Evolutionary conservation across 2,113 vertebrate species (phyloP).

Genomic region (Gambusia holbrooki): DNA sequence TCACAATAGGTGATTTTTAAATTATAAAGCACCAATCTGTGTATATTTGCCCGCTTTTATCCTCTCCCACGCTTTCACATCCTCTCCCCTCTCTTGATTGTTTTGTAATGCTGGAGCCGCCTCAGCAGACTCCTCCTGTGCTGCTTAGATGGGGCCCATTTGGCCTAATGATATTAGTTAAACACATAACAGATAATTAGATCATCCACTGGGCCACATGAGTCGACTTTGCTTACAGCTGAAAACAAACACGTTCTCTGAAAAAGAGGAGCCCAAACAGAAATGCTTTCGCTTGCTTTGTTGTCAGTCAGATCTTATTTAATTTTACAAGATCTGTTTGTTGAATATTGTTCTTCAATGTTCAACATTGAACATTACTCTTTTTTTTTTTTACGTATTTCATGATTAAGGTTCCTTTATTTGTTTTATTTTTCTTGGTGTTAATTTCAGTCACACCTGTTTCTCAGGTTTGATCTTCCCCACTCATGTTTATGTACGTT

Average conservation of each 20-base stretch:
- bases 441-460: neutral
- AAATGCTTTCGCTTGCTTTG: neutral
- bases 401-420: neutral
- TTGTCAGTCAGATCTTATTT: neutral
- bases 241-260: conserved; percentile 16
- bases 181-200: conserved; percentile 38
- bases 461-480: neutral
- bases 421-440: neutral
- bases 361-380: too few species aligned
- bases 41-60: neutral
- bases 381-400: too few species aligned
- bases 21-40: neutral
- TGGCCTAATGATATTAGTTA: conserved; percentile 27
- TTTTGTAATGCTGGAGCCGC: neutral
- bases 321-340: too few species aligned
- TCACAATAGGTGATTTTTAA: neutral
- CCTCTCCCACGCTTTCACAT: neutral
- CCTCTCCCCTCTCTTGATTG: neutral
- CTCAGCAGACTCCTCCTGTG: conserved; percentile 9
- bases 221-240: conserved; percentile 22
- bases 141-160: conserved; percentile 19
- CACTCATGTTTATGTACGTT: too few species aligned
- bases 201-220: conserved; percentile 37
- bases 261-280: neutral
- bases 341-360: too few species aligned